Evolutionary conservation across 2,113 vertebrate genomes (phyloP), one percentile per base, ranked within the genome.

Genomic region (Caloenas nicobarica): DNA sequence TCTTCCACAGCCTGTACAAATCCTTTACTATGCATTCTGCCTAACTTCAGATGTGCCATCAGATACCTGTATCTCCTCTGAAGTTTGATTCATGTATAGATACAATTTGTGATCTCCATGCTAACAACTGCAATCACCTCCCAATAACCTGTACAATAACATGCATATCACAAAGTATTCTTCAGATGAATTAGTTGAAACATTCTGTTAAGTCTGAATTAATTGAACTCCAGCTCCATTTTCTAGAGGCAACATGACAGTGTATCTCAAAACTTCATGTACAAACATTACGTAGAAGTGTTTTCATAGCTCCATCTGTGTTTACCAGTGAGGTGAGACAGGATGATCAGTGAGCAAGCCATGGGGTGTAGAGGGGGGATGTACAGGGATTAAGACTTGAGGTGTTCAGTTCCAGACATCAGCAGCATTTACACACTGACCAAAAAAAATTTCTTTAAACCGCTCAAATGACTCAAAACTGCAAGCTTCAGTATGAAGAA

Each of bases 361-460:
- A 38, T 6, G 14, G 10, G 17, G n/a, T 28, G 34, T 0, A 69
- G 26, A 17, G 38, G 2, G 13, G 19, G 42, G 10, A 3, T 71
- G 11, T 33, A 73, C 10, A 12, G 29, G 33, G 33, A 73, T 16
- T 38, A 81, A 70, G 14, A 58, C 8, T 50, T 40, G 11, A 73
- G 19, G 46, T 65, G 17, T 3, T 54, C 29, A 48, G 22, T 24
- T 87, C 29, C 51, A 66, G 36, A 8, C 51, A 70, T 7, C 9
- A 71, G n/a, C 33, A 84, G 44, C 16, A 44, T 23, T 86, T 56
- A 80, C 4, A 71, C 4, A 26, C 31, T 31, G 8, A 66, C 14
- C 7, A 70, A 78, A 36, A 29, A n/a, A n/a, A 29, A 36, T 21
- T 13, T 54, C 53, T 71, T 71, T 69, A 29, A 76, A 70, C 9